Evolutionary conservation across 2,113 vertebrate genomes (phyloP).

Genomic region (Cyprinodon tularosa): DNA sequence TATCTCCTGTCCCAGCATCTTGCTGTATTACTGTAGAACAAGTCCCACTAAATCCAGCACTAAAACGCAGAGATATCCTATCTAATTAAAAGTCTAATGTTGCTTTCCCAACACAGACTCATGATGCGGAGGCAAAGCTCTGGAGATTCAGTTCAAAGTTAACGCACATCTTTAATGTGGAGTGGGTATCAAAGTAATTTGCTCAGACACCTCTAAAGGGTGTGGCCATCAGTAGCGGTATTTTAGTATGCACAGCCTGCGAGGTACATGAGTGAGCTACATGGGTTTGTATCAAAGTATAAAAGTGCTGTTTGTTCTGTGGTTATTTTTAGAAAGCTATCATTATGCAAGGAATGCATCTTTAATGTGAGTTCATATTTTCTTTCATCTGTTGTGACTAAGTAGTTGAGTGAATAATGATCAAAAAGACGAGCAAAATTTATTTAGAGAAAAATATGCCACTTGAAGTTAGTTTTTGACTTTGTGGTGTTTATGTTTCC

Average conservation of each 20-base stretch:
- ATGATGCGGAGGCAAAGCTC: constrained; percentile 35
- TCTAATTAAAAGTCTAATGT: constrained; percentile 67
- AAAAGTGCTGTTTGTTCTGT: constrained; percentile 9
- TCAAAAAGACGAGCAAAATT: constrained; percentile 3
- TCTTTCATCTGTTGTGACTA: background rate
- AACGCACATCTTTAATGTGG: constrained; percentile 39
- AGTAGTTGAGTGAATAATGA: background rate
- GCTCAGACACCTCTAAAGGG: constrained; percentile 30
- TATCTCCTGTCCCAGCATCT: constrained; percentile 36
- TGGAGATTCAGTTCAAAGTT: constrained; percentile 55
- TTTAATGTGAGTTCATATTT: background rate
- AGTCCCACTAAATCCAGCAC: constrained; percentile 43
- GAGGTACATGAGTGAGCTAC: background rate
- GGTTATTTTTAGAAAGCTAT: constrained; percentile 13
- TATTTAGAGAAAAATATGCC: background rate
- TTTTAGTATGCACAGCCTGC: background rate
- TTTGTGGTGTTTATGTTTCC: background rate
- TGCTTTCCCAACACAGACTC: constrained; percentile 42
- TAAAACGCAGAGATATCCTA: constrained; percentile 40
- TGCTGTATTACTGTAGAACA: constrained; percentile 45
- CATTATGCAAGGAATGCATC: background rate
- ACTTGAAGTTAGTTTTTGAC: background rate
- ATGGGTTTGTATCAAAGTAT: constrained; percentile 5
- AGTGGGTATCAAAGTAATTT: constrained; percentile 41
- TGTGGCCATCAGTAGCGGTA: constrained; percentile 2